Percentiles rank a stretch among this genome's conserved stretches.
These are phyloP conservation scores for Cynoglossus semilaevis DNA, from an alignment of 2,113 vertebrate genomes.

Conservation along the genomic window DNA sequence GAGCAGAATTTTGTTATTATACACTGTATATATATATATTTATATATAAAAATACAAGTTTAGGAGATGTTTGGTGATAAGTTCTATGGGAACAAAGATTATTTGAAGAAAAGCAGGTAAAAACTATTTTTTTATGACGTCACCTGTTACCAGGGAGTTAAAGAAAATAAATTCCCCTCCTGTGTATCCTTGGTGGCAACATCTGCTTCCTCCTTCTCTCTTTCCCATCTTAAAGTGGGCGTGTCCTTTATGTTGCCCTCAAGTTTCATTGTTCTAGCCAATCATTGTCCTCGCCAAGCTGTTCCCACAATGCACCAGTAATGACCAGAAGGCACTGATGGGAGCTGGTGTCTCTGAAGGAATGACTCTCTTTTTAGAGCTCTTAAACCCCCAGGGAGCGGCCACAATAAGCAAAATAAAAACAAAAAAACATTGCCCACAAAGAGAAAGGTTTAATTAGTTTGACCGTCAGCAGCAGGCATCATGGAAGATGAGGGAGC, in stretches of 20 bases:
- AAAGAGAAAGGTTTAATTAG: conserved; percentile 6
- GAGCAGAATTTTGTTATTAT: too few relatives aligned
- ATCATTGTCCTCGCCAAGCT: conserved; percentile 73
- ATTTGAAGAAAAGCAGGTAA: conserved; percentile 36
- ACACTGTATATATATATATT: too few relatives aligned
- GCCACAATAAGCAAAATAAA: conserved; percentile 60
- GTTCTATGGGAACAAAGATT: neutral
- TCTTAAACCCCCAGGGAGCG: conserved; percentile 60
- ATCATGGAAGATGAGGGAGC: conserved; percentile 29
- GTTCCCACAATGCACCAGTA: conserved; percentile 75
- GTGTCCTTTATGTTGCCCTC: conserved; percentile 70
- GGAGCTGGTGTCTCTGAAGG: conserved; percentile 72
- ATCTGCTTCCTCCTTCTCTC: conserved; percentile 70
- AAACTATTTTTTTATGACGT: conserved; percentile 15
- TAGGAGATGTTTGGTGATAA: neutral
- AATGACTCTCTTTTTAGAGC: conserved; percentile 68
- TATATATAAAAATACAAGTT: too few relatives aligned
- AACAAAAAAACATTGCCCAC: conserved; percentile 47
- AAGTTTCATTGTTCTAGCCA: conserved; percentile 73
- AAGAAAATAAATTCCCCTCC: conserved; percentile 42
- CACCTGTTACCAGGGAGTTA: conserved; percentile 42
- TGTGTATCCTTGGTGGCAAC: conserved; percentile 67
- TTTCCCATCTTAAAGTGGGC: conserved; percentile 72
- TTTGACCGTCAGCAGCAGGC: conserved; percentile 2
- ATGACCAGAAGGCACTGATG: conserved; percentile 73